phyloP scores from a whole-genome alignment of 2,888 invertebrate species.

The Athalia cordata region DNA sequence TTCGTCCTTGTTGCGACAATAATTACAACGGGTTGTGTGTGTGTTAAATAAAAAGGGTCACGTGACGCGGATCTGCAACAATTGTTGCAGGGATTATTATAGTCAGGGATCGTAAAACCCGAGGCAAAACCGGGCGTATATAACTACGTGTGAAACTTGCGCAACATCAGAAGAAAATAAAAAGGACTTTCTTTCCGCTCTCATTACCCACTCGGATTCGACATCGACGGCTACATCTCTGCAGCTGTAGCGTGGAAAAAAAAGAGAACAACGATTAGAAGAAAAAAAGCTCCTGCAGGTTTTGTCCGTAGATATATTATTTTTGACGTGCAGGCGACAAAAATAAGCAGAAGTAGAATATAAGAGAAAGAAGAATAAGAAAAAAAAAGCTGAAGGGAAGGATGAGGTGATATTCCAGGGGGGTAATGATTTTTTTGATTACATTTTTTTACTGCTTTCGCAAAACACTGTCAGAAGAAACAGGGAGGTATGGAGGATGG shows the following conservation, averaged over 20 bases:
- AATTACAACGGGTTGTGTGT: conserved; percentile 32
- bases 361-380: neutral
- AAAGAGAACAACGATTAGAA: too few relatives aligned
- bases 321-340: too few relatives aligned
- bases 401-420: neutral
- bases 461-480: neutral
- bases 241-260: too few relatives aligned
- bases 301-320: too few relatives aligned
- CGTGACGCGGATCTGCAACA: conserved; percentile 56
- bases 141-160: too few relatives aligned
- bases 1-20: conserved; percentile 31
- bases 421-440: neutral
- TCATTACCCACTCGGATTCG: too few relatives aligned
- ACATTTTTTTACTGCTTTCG: conserved; percentile 27
- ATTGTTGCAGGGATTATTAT: neutral
- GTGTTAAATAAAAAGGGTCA: conserved; percentile 52
- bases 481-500: too few relatives aligned
- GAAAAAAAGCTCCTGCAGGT: too few relatives aligned
- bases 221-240: too few relatives aligned
- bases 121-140: conserved; percentile 7
- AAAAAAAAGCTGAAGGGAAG: neutral
- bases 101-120: conserved; percentile 61
- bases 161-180: too few relatives aligned
- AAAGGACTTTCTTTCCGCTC: too few relatives aligned
- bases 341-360: neutral